Percentiles rank a stretch among this genome's conserved stretches.
Evolutionary conservation across 2,113 vertebrate species (phyloP).

Genomic region (Heteronetta atricapilla): DNA sequence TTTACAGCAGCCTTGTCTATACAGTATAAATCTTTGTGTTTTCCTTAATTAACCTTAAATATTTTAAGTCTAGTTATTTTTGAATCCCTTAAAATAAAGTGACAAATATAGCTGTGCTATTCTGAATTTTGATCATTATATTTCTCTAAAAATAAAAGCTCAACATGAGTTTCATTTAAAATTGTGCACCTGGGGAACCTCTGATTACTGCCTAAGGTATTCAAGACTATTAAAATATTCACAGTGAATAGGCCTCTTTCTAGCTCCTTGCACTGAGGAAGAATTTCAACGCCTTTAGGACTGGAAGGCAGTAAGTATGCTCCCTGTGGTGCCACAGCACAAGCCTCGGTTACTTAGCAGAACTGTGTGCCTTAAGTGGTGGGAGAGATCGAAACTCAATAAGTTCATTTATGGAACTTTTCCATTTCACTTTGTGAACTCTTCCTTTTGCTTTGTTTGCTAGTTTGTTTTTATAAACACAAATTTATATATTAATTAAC

Average conservation of each 20-base stretch:
- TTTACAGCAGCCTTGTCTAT: not conserved
- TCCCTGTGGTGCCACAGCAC: not conserved
- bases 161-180: constrained; percentile 38
- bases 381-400: not conserved
- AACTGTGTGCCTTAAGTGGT: not conserved
- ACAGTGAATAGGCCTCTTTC: not conserved
- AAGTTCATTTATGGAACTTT: not conserved
- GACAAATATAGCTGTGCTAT: not conserved
- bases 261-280: not conserved
- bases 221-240: constrained; percentile 10
- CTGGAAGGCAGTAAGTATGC: not conserved
- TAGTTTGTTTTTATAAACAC: too few relatives aligned
- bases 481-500: not conserved
- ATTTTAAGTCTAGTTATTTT: not conserved
- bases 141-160: constrained; percentile 64
- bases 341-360: not conserved
- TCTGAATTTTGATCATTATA: constrained; percentile 39
- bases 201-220: constrained; percentile 7
- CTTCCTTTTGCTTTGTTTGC: not conserved
- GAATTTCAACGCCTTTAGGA: not conserved
- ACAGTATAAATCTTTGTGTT: not conserved
- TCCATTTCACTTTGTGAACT: not conserved
- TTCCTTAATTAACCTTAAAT: constrained; percentile 29
- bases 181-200: constrained; percentile 44
- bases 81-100: not conserved